phyloP scores from a whole-genome alignment of 2,113 vertebrate genomes.

The Xenus cinereus region DNA sequence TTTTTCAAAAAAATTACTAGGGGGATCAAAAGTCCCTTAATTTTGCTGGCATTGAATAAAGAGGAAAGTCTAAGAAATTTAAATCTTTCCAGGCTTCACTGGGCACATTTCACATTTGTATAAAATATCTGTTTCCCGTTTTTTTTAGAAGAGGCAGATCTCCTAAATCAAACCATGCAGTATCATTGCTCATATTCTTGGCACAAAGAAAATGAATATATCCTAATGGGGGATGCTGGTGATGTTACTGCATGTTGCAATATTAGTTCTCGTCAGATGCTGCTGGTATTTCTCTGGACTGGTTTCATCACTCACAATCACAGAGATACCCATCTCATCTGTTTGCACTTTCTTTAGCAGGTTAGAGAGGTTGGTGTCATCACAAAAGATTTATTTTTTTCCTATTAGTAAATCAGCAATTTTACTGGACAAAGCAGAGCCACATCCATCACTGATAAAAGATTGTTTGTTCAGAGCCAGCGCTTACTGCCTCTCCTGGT shows the following conservation, averaged over 20 bases:
- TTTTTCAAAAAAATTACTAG: not conserved
- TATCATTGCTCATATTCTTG: not conserved
- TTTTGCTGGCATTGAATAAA: slow-evolving; percentile 59
- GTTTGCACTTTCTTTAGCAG: slow-evolving; percentile 29
- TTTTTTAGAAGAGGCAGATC: not conserved
- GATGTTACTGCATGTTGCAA: not conserved
- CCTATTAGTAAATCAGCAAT: slow-evolving; percentile 54
- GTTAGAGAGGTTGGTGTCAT: slow-evolving; percentile 37
- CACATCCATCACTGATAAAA: not conserved
- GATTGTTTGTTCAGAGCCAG: slow-evolving; percentile 1
- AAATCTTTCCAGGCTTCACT: slow-evolving; percentile 33
- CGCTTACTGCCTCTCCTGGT: slow-evolving; percentile 1
- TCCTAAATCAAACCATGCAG: slow-evolving; percentile 26
- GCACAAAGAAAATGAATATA: not conserved
- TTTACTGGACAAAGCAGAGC: slow-evolving; percentile 41
- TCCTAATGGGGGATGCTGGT: not conserved
- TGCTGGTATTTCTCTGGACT: not conserved
- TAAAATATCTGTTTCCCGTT: slow-evolving; percentile 42
- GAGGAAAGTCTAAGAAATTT: slow-evolving; percentile 42
- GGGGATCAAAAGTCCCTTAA: slow-evolving; percentile 50
- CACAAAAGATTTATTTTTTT: slow-evolving; percentile 49
- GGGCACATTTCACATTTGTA: not conserved
- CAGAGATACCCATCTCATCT: slow-evolving; percentile 52
- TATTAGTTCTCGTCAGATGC: not conserved
- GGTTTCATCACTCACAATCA: slow-evolving; percentile 41